A percentile compares a stretch with the other conserved stretches of the same genome.
Evolutionary conservation across 2,113 vertebrate species (phyloP).

Genomic region (Craseonycteris thonglongyai): DNA sequence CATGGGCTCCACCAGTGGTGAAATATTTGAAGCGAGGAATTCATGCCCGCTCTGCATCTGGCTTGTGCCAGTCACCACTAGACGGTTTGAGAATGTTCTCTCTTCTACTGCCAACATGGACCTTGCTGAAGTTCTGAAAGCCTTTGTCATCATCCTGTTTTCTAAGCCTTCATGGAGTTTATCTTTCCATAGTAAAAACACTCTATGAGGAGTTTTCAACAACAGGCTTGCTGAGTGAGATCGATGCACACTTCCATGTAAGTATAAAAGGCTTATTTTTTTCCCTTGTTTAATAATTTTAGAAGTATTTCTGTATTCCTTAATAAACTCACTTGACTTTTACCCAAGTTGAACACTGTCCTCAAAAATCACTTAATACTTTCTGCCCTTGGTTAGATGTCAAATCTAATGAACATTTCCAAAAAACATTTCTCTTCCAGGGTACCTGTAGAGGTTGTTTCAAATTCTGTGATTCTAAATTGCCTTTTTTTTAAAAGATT

Average conservation of each 20-base stretch:
- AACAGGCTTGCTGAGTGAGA: neutral
- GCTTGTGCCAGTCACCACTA: rapidly evolving
- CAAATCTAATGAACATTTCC: slow-evolving; percentile 29
- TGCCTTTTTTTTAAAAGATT: too few species aligned
- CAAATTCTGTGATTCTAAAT: slow-evolving; percentile 24
- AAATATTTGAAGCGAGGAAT: neutral
- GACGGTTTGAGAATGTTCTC: neutral
- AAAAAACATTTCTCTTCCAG: slow-evolving; percentile 44
- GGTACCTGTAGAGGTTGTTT: neutral
- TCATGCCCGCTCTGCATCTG: neutral
- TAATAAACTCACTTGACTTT: slow-evolving; percentile 24
- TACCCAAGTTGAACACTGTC: neutral
- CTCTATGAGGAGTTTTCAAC: neutral
- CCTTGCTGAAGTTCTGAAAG: neutral
- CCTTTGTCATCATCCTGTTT: neutral
- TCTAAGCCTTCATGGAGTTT: neutral
- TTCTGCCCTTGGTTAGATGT: neutral
- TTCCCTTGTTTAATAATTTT: neutral
- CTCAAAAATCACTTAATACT: slow-evolving; percentile 3
- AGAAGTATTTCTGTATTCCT: slow-evolving; percentile 25
- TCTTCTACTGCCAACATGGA: neutral
- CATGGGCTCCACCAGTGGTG: neutral
- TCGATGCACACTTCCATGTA: neutral
- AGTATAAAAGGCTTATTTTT: neutral
- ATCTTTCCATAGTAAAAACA: neutral